These are phyloP conservation scores for Bathybates hornii DNA, from an alignment of 2,113 vertebrate genomes.

Conservation along the genomic window DNA sequence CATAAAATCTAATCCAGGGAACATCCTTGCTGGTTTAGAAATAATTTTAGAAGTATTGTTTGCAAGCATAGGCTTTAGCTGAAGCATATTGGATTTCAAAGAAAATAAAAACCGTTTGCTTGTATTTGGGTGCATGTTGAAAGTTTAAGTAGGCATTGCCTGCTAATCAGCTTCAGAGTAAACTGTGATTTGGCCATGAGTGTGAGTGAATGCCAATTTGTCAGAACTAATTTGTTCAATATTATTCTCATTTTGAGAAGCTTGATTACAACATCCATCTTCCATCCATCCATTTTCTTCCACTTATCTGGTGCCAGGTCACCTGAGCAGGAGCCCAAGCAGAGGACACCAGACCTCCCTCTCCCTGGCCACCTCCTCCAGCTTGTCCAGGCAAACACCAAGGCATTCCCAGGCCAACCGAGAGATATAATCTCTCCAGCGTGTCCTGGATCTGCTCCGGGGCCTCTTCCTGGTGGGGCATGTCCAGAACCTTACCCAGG, in stretches of 20 bases:
- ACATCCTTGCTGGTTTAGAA: not conserved
- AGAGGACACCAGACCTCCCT: not conserved
- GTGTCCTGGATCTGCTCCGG: not conserved
- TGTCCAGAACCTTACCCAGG: not conserved
- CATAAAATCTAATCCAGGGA: not conserved
- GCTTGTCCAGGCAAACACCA: not conserved
- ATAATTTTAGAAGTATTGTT: not conserved
- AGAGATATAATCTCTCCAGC: not conserved
- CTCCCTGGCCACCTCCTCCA: not conserved
- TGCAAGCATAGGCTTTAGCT: not conserved
- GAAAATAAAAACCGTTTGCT: not conserved
- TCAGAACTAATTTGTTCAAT: not conserved
- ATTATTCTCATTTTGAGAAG: not conserved
- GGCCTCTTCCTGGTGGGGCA: fast-evolving
- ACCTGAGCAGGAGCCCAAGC: not conserved
- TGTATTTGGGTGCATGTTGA: not conserved
- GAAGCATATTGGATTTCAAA: not conserved
- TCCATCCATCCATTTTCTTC: not conserved
- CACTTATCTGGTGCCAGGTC: not conserved
- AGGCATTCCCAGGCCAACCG: not conserved
- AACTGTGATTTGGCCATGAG: not conserved
- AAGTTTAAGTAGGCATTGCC: not conserved
- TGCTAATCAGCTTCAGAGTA: not conserved
- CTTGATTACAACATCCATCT: not conserved
- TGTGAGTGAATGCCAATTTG: not conserved